Evolutionary conservation across 1,140 invertebrate genomes (phyloP).

Genomic region (Heterodera schachtii): DNA sequence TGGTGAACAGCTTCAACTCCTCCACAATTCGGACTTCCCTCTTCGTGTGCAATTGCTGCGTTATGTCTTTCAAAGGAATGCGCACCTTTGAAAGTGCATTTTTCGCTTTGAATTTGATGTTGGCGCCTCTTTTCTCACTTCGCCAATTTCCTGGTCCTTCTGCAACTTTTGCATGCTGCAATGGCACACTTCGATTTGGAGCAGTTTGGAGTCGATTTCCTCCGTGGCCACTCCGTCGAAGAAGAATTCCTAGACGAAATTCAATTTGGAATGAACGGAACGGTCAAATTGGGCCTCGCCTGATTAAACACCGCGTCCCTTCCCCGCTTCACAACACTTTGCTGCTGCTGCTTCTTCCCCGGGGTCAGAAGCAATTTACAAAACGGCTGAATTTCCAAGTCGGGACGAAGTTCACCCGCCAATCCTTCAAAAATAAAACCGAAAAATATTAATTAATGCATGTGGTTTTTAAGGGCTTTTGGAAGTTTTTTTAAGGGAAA

Average conservation of each 20-base stretch:
- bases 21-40: constrained; percentile 64
- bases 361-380: constrained; percentile 60
- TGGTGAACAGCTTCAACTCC: constrained; percentile 56
- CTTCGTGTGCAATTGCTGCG: constrained; percentile 54
- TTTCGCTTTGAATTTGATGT: background rate
- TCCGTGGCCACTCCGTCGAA: constrained; percentile 60
- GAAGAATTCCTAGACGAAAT: constrained; percentile 60
- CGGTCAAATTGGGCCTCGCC: constrained; percentile 34
- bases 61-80: constrained; percentile 58
- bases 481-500: too few relatives aligned
- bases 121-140: background rate
- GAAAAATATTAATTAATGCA: too few relatives aligned
- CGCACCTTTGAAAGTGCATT: constrained; percentile 48
- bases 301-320: constrained; percentile 64
- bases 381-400: constrained; percentile 63
- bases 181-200: constrained; percentile 59
- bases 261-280: background rate
- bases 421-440: constrained; percentile 41
- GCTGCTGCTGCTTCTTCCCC: constrained; percentile 56
- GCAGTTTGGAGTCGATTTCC: constrained; percentile 57
- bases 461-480: too few relatives aligned
- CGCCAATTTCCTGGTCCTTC: constrained; percentile 55
- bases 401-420: constrained; percentile 62
- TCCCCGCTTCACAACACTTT: constrained; percentile 61
- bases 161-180: constrained; percentile 58